Evolutionary conservation across 2,113 vertebrate species (phyloP).

Genomic region (Oryzias melastigma): DNA sequence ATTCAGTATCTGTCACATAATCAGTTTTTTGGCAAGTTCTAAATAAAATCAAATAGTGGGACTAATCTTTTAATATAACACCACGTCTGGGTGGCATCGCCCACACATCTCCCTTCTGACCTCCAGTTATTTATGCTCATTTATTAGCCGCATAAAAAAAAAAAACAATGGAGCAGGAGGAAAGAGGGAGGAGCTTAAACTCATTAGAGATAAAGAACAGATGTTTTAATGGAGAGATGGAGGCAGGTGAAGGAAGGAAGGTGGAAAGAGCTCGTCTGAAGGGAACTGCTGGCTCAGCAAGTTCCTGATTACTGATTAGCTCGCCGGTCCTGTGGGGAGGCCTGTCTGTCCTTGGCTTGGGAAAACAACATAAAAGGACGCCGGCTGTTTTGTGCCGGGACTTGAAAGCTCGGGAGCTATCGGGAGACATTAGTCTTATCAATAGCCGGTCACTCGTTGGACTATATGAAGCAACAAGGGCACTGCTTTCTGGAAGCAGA

Average conservation of each 20-base stretch:
- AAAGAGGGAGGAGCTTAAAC: not conserved
- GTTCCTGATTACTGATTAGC: slow-evolving; percentile 91
- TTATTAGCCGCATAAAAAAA: slow-evolving; percentile 48
- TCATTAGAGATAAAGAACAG: no score
- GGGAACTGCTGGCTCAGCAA: slow-evolving; percentile 74
- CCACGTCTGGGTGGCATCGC: slow-evolving; percentile 73
- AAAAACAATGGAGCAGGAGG: slow-evolving; percentile 10
- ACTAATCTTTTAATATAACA: slow-evolving; percentile 80
- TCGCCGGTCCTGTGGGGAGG: slow-evolving; percentile 74
- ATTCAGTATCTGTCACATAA: slow-evolving; percentile 69
- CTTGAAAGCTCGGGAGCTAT: slow-evolving; percentile 90
- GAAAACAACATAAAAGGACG: slow-evolving; percentile 88
- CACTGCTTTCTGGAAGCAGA: slow-evolving; percentile 76
- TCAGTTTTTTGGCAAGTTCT: slow-evolving; percentile 76
- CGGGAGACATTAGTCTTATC: slow-evolving; percentile 86
- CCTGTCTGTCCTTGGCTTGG: slow-evolving; percentile 88
- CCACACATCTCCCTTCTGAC: slow-evolving; percentile 36
- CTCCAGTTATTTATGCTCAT: slow-evolving; percentile 56
- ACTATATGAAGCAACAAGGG: slow-evolving; percentile 88
- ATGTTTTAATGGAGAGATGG: not conserved
- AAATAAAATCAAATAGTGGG: slow-evolving; percentile 82
- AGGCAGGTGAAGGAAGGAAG: slow-evolving; percentile 17
- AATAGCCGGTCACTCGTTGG: slow-evolving; percentile 78
- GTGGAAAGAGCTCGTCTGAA: slow-evolving; percentile 62
- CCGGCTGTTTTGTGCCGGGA: slow-evolving; percentile 84